Conservation (phyloP, 1,140 invertebrate species). For the Coptotermes formosanus region DNA sequence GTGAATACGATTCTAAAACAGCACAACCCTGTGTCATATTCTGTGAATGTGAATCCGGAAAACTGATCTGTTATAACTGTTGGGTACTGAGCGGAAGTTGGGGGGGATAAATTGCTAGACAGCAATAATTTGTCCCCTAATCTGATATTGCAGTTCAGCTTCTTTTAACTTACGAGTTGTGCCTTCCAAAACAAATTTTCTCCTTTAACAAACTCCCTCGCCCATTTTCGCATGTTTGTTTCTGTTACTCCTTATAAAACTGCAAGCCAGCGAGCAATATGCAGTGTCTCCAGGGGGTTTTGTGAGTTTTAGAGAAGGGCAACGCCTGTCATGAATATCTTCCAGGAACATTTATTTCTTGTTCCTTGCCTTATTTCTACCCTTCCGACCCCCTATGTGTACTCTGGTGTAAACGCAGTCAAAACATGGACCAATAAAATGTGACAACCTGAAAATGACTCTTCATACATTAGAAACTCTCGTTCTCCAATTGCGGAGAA, state of each 20-base stretch:
- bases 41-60: too few relatives aligned
- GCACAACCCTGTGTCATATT: too few relatives aligned
- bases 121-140: not conserved
- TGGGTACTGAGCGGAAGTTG: too few relatives aligned
- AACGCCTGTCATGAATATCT: not conserved
- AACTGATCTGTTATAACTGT: not conserved
- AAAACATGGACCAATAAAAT: not conserved
- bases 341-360: not conserved
- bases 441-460: not conserved
- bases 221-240: not conserved
- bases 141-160: not conserved
- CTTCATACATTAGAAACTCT: not conserved
- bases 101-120: not conserved
- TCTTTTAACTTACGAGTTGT: slow-evolving; percentile 4
- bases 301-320: not conserved
- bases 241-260: not conserved
- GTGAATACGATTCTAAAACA: too few relatives aligned
- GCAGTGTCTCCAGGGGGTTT: not conserved
- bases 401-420: not conserved
- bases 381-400: not conserved
- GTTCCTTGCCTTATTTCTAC: not conserved
- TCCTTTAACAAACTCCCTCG: not conserved
- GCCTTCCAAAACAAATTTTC: slow-evolving; percentile 15
- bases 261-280: not conserved
- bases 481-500: not conserved